Conservation (phyloP, 2,888 invertebrate genomes). For the Tholera decimalis region DNA sequence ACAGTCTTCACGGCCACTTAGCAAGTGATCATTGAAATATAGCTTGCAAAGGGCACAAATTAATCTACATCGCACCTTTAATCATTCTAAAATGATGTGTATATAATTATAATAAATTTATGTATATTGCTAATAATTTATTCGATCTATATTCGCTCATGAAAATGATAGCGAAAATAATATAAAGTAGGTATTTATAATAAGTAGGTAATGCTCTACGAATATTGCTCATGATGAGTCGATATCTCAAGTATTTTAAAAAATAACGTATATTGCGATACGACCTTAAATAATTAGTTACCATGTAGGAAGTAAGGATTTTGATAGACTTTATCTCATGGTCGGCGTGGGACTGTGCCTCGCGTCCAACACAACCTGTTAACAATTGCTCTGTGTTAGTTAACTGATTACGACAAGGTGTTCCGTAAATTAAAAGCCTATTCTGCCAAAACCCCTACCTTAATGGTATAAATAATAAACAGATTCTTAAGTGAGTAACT, state of each 20-base stretch:
- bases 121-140: constrained; percentile 1
- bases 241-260: not conserved
- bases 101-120: not conserved
- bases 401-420: not conserved
- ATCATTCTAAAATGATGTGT: not conserved
- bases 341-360: not conserved
- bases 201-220: not conserved
- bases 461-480: not conserved
- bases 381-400: not conserved
- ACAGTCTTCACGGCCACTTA: not conserved
- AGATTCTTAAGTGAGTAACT: not conserved
- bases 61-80: not conserved
- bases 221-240: constrained; percentile 8
- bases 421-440: not conserved
- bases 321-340: not conserved
- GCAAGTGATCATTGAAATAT: not conserved
- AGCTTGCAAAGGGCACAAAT: too few relatives aligned
- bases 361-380: not conserved
- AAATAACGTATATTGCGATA: constrained; percentile 1
- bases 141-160: constrained; percentile 4
- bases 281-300: not conserved
- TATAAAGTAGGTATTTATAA: not conserved
- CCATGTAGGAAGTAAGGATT: not conserved
- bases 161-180: not conserved
- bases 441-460: not conserved